Evolutionary conservation across 2,888 invertebrate species (phyloP).

Genomic region (Agonum fuliginosum): DNA sequence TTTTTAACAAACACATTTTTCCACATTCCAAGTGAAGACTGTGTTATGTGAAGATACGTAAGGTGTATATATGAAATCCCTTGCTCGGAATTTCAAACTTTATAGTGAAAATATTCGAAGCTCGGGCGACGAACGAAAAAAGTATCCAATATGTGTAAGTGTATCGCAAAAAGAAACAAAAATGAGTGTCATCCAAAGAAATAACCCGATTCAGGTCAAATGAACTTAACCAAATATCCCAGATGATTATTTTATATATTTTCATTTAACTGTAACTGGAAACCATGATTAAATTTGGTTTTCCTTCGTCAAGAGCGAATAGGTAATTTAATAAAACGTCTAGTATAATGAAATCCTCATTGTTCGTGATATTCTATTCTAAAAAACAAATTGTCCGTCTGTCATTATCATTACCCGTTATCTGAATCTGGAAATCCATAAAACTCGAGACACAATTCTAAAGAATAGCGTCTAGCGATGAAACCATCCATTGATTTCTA

Average conservation of each 20-base stretch:
- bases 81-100: constrained; percentile 66
- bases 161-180: constrained; percentile 51
- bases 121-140: constrained; percentile 37
- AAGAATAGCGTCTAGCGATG: not conserved
- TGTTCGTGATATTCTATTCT: constrained; percentile 28
- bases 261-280: not conserved
- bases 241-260: constrained; percentile 17
- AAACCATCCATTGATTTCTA: constrained; percentile 33
- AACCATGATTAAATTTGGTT: not conserved
- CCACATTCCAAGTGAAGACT: constrained; percentile 61
- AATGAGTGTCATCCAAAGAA: not conserved
- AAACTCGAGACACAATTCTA: constrained; percentile 24
- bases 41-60: constrained; percentile 62
- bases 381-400: constrained; percentile 29
- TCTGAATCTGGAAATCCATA: constrained; percentile 39
- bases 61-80: constrained; percentile 66
- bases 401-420: constrained; percentile 23
- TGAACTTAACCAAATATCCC: not conserved
- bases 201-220: constrained; percentile 38
- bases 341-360: constrained; percentile 34
- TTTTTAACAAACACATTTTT: constrained; percentile 56
- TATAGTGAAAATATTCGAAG: constrained; percentile 67
- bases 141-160: constrained; percentile 58
- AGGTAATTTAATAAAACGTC: constrained; percentile 28
- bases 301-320: constrained; percentile 3